A percentile compares a stretch with the other conserved stretches of the same genome.
These are phyloP conservation scores for Malaclemys terrapin DNA, from an alignment of 2,113 vertebrate species.

Conservation along the genomic window DNA sequence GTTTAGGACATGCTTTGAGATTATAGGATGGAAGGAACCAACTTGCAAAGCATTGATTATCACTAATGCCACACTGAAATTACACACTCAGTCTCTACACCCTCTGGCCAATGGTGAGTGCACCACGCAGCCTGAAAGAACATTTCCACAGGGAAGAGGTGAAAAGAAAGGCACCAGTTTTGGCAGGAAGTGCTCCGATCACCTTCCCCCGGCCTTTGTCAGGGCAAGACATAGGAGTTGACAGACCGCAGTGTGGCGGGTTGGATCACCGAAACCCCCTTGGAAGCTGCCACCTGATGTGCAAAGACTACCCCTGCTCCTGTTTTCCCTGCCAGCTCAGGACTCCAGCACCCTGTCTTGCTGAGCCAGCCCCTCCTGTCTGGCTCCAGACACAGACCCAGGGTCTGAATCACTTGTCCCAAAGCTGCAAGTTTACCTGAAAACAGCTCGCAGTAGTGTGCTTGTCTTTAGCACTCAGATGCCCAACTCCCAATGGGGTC, in stretches of 20 bases:
- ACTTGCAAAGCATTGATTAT: not conserved
- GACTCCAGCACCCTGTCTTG: no score
- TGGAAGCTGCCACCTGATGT: no score
- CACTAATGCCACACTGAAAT: not conserved
- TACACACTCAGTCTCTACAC: rapidly evolving
- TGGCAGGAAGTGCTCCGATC: not conserved
- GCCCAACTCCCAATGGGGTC: no score
- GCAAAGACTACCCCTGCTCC: no score
- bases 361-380: no score
- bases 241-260: rapidly evolving
- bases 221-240: not conserved
- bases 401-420: no score
- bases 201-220: not conserved
- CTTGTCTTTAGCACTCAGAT: no score
- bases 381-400: no score
- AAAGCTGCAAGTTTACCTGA: no score
- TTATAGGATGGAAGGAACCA: not conserved
- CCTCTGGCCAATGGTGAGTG: not conserved
- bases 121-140: not conserved
- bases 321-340: no score
- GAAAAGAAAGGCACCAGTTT: not conserved
- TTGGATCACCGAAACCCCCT: no score
- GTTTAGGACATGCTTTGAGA: not conserved
- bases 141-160: not conserved
- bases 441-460: no score